phyloP scores from a whole-genome alignment of 2,113 vertebrate species.

The Prinia subflava region DNA sequence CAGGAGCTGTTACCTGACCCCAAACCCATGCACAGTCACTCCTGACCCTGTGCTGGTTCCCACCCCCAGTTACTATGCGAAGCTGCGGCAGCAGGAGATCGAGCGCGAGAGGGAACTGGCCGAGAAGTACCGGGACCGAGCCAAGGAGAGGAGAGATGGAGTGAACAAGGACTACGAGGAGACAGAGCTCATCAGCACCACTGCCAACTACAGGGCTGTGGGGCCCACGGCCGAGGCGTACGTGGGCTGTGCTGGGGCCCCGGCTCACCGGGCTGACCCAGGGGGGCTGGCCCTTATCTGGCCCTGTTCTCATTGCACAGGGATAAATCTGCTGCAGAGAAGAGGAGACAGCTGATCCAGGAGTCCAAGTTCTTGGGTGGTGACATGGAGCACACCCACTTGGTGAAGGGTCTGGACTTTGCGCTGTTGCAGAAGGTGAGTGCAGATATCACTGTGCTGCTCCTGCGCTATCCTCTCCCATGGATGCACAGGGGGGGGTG shows the following conservation, averaged over 20 bases:
- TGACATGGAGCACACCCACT: constrained; percentile 99
- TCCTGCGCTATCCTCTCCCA: rapidly evolving
- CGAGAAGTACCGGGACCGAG: constrained; percentile 94
- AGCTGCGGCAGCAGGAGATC: constrained; percentile 95
- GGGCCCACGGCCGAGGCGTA: constrained; percentile 94
- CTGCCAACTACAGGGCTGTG: constrained; percentile 94
- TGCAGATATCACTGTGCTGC: rapidly evolving
- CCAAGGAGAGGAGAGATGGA: constrained; percentile 91
- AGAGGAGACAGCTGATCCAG: constrained; percentile 95
- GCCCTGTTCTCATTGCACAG: constrained; percentile 35
- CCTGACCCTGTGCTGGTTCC: background rate
- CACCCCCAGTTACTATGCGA: constrained; percentile 89
- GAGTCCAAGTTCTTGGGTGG: constrained; percentile 99
- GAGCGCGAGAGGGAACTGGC: constrained; percentile 93
- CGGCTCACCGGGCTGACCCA: rapidly evolving
- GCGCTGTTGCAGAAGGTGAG: constrained; percentile 94
- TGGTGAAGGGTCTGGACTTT: constrained; percentile 98
- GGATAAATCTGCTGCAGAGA: constrained; percentile 96
- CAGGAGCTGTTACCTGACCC: background rate
- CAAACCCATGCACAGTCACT: rapidly evolving
- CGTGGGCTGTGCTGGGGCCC: constrained; percentile 6
- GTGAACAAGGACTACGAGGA: constrained; percentile 98
- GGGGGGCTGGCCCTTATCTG: background rate
- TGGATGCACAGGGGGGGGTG: background rate
- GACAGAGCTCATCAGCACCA: constrained; percentile 96